Evolutionary conservation across 1,140 invertebrate species (phyloP).

Genomic region (Temnothorax nylanderi): DNA sequence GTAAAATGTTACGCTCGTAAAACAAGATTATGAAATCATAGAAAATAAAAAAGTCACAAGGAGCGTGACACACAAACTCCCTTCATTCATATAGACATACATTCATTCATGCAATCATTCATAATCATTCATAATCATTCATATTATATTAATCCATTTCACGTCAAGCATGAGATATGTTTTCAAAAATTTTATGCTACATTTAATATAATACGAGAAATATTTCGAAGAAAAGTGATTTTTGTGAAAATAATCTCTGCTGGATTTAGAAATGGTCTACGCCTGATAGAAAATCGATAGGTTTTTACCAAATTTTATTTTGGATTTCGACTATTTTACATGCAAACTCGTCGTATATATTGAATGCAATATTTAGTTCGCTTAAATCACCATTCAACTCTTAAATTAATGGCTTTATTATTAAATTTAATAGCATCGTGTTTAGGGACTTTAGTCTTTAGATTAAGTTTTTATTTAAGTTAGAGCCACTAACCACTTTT

Average conservation of each 20-base stretch:
- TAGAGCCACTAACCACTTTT: constrained; percentile 61
- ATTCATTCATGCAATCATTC: constrained; percentile 63
- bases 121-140: constrained; percentile 64
- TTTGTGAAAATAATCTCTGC: constrained; percentile 18
- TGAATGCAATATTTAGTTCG: constrained; percentile 79
- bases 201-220: not conserved
- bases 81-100: constrained; percentile 52
- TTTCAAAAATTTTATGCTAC: not conserved
- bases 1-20: not conserved
- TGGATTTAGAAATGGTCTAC: constrained; percentile 65
- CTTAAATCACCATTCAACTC: constrained; percentile 73
- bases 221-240: not conserved
- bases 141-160: constrained; percentile 73
- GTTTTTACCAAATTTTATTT: constrained; percentile 35
- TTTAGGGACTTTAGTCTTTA: constrained; percentile 74
- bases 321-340: constrained; percentile 20
- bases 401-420: constrained; percentile 73
- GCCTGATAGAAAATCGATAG: constrained; percentile 47
- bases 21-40: constrained; percentile 69
- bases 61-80: not conserved
- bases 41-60: constrained; percentile 41
- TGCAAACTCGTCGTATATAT: constrained; percentile 61
- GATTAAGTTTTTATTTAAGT: constrained; percentile 69
- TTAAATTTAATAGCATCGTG: constrained; percentile 77
- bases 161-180: constrained; percentile 13